phyloP scores from a whole-genome alignment of 2,888 invertebrate species.

The Caenorhabditis afra region DNA sequence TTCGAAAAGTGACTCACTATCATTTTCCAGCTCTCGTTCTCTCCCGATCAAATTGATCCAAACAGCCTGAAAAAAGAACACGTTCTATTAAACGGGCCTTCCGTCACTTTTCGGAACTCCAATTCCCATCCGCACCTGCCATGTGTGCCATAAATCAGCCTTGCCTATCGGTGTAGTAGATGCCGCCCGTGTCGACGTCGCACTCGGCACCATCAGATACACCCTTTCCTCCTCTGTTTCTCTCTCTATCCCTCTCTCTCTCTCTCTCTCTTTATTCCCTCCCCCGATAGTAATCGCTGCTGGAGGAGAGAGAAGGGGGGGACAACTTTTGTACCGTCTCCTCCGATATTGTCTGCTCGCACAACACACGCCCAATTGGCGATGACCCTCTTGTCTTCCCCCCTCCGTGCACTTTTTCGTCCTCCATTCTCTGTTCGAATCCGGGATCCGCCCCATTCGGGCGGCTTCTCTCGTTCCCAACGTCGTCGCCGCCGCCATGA shows the following conservation, averaged over 20 bases:
- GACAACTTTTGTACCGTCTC: constrained; percentile 33
- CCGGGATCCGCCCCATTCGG: constrained; percentile 43
- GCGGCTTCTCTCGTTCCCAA: constrained; percentile 25
- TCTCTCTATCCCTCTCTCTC: not conserved
- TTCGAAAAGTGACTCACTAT: too few species aligned
- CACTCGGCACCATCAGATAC: constrained; percentile 42
- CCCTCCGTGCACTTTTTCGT: constrained; percentile 39
- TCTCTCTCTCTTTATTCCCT: constrained; percentile 1
- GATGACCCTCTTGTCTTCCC: constrained; percentile 41
- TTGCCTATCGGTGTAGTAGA: constrained; percentile 16
- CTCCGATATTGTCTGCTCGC: constrained; percentile 21
- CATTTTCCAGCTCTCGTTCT: too few species aligned
- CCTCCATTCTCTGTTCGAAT: constrained; percentile 5
- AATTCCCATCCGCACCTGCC: constrained; percentile 4
- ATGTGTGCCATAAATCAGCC: constrained; percentile 37
- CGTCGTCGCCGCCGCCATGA: constrained; percentile 24
- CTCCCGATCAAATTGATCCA: too few species aligned
- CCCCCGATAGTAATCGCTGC: constrained; percentile 44
- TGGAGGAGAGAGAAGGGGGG: too few species aligned
- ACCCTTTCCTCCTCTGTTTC: constrained; percentile 10
- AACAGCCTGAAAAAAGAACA: too few species aligned
- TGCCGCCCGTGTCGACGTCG: constrained; percentile 24
- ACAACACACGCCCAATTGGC: constrained; percentile 43
- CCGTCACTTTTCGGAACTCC: constrained; percentile 4
- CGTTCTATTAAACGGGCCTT: too few species aligned